A percentile compares a stretch with the other conserved stretches of the same genome.
Conservation (phyloP, 2,888 invertebrate genomes). For the Neocrepidodera transversa region DNA sequence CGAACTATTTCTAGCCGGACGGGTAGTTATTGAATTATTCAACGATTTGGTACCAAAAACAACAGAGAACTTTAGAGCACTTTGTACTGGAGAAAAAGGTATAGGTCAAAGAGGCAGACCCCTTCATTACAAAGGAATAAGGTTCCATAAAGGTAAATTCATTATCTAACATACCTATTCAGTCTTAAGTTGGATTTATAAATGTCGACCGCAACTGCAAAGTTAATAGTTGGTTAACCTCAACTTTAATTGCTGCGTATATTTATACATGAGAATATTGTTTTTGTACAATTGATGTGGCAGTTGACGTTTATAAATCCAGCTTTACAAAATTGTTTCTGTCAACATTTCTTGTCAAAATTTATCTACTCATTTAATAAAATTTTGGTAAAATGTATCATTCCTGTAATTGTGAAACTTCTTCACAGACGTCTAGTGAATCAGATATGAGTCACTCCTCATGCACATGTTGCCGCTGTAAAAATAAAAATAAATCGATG, state of each 20-base stretch:
- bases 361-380: not conserved
- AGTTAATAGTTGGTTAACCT: no score
- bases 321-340: not conserved
- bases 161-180: not conserved
- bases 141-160: constrained; percentile 76
- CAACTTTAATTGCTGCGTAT: no score
- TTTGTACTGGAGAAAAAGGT: constrained; percentile 93
- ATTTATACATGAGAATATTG: no score
- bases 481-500: constrained; percentile 17
- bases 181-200: no score
- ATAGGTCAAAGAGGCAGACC: constrained; percentile 72
- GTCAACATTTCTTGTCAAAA: not conserved
- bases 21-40: constrained; percentile 86
- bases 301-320: not conserved
- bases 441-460: not conserved
- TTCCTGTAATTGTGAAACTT: not conserved
- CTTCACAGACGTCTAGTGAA: not conserved
- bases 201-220: no score
- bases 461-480: not conserved
- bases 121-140: constrained; percentile 83
- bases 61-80: constrained; percentile 87
- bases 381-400: not conserved
- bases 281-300: no score
- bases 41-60: constrained; percentile 85
- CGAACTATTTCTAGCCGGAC: constrained; percentile 67